Percentiles rank a stretch among this genome's conserved stretches.
These are phyloP conservation scores for Drosophila suboccidentalis DNA, from an alignment of 2,888 invertebrate genomes.

Conservation along the genomic window DNA sequence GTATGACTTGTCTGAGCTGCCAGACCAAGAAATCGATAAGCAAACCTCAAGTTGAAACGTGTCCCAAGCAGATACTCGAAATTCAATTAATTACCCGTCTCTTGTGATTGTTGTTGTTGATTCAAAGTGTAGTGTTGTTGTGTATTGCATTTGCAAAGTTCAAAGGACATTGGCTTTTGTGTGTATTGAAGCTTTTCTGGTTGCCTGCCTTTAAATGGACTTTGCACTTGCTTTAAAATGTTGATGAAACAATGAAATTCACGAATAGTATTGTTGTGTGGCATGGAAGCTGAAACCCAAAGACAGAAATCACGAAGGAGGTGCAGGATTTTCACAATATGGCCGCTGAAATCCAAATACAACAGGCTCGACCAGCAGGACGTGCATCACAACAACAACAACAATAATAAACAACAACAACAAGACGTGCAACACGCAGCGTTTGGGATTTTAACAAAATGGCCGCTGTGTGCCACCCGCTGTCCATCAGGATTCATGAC, in stretches of 20 bases:
- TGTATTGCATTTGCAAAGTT: conserved; percentile 11
- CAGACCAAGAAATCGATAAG: conserved; percentile 22
- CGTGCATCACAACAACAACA: conserved; percentile 3
- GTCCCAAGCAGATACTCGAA: conserved; percentile 35
- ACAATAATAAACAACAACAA: neutral
- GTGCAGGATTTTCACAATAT: conserved; percentile 41
- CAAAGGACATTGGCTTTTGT: conserved; percentile 16
- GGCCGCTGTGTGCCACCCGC: conserved; percentile 43
- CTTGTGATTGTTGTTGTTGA: conserved; percentile 17
- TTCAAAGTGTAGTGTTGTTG: conserved; percentile 26
- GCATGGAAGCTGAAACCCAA: conserved; percentile 40
- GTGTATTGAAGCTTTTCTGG: neutral
- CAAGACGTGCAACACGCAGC: conserved; percentile 14
- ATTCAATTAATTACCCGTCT: conserved; percentile 64
- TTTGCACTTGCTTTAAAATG: conserved; percentile 39
- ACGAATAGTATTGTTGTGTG: conserved; percentile 26
- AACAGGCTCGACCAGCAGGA: conserved; percentile 18
- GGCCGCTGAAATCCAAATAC: conserved; percentile 31
- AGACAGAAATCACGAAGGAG: conserved; percentile 11
- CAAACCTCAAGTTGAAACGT: conserved; percentile 38
- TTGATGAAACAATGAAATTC: conserved; percentile 49
- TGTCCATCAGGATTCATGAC: conserved; percentile 55
- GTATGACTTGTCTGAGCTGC: neutral
- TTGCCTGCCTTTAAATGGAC: conserved; percentile 8
- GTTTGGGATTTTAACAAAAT: conserved; percentile 31